Evolutionary conservation across 2,888 invertebrate genomes (phyloP), one percentile per base, ranked within the genome.

Genomic region (Pseudococcus jackbeardsleyi): DNA sequence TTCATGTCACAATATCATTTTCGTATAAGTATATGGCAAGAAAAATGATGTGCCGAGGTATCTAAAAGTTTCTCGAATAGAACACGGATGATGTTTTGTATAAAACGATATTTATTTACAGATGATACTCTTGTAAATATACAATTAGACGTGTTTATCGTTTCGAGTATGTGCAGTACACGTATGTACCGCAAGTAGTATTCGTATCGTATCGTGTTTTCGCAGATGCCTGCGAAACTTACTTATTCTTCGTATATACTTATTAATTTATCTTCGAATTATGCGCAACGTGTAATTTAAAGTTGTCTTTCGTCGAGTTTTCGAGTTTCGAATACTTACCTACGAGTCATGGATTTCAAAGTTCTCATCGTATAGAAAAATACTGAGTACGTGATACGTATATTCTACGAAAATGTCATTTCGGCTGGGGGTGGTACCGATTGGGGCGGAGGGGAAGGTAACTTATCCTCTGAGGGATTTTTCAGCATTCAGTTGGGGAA

Each of bases 251-350:
- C 50, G 12, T 50, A 15, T 17, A 12, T 17, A 12, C 50, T 50
- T 17, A 64, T 64, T 64, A 64, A 64, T 64, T 64, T 22, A 64
- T 64, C 64, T 64, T 64, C 11, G 9, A 22, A 64, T 64, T 64
- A 64, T 64, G 22, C 22, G 64, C 64, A 11, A 64, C 22, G 22
- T 50, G 50, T 50, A 50, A 15, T 15, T 15, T 46, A 11, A 46
- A 46, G 46, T 46, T 46, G 46, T 46, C 46, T 46, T 46, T 46
- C 46, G 6, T 46, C 46, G 46, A 46, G 46, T 46, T 46, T 46
- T 46, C 26, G 26, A 46, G 9, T 64, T 64, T 64, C 64, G 19
- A 64, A 8, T 64, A 64, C 64, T 64, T 64, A 64, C 64, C 9
- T 22, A 64, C 64, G 64, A 7, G 64, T 15, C 17, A 5, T 50